Conservation (phyloP, 2,888 invertebrate genomes). For the Dyspetes luteomarginatus region DNA sequence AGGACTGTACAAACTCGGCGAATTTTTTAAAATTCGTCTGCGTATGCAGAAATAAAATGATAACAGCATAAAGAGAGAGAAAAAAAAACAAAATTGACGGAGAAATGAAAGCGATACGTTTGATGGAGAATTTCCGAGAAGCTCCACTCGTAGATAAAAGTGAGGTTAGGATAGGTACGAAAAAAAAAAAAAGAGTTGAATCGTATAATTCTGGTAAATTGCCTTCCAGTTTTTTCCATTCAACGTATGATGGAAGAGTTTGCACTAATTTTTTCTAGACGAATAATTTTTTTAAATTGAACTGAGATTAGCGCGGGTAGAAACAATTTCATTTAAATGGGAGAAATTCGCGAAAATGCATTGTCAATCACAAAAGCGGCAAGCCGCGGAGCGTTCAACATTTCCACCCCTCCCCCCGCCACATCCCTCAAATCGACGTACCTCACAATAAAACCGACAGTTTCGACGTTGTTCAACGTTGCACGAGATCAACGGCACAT, state of each 20-base stretch:
- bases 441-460: constrained; percentile 40
- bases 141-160: neutral
- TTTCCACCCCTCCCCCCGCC: too few relatives aligned
- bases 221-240: constrained; percentile 3
- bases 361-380: constrained; percentile 55
- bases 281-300: neutral
- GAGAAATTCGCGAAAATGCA: constrained; percentile 11
- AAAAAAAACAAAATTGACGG: constrained; percentile 5
- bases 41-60: neutral
- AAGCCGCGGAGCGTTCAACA: constrained; percentile 32
- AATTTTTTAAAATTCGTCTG: neutral
- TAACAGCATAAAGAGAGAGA: neutral
- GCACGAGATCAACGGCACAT: constrained; percentile 39
- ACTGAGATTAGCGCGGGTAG: neutral
- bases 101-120: neutral
- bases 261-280: neutral
- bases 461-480: constrained; percentile 1
- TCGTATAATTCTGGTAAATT: neutral
- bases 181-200: constrained; percentile 10
- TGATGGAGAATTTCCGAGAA: neutral
- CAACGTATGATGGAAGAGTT: neutral
- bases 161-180: constrained; percentile 59
- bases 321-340: neutral
- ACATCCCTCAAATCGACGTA: constrained; percentile 46
- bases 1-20: neutral